phyloP scores from a whole-genome alignment of 2,113 vertebrate genomes.

The Calonectris borealis region DNA sequence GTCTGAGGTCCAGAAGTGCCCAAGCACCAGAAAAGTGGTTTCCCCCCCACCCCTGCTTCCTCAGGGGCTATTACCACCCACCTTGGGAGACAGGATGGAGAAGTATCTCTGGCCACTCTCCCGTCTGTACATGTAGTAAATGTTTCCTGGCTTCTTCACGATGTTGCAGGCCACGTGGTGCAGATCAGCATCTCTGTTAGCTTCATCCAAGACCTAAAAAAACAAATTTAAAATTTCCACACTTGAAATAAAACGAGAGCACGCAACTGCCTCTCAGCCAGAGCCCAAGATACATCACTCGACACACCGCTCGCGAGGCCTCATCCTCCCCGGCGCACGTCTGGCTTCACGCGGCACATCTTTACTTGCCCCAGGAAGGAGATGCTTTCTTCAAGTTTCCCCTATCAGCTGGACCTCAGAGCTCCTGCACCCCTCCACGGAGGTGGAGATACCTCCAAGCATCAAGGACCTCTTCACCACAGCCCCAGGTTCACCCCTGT shows the following conservation, averaged over 20 bases:
- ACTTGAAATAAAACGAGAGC: neutral
- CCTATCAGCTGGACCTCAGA: neutral
- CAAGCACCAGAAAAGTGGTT: neutral
- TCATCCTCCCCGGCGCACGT: fast-evolving
- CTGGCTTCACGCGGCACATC: neutral
- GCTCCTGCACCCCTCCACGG: neutral
- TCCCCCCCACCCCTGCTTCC: neutral
- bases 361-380: neutral
- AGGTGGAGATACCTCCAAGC: neutral
- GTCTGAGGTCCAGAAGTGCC: neutral
- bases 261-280: neutral
- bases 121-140: conserved; percentile 90
- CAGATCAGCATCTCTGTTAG: conserved; percentile 89
- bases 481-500: neutral
- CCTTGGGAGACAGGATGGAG: conserved; percentile 94
- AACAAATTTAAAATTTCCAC: neutral
- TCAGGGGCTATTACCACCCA: conserved; percentile 28
- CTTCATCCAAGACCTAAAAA: conserved; percentile 89
- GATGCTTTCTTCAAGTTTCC: neutral
- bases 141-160: conserved; percentile 92
- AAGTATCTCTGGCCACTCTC: conserved; percentile 92
- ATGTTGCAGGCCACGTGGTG: conserved; percentile 93
- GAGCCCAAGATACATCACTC: neutral
- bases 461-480: neutral
- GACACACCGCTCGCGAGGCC: fast-evolving